phyloP scores from a whole-genome alignment of 2,797 vertebrate species.

The Cossypha polioptera region DNA sequence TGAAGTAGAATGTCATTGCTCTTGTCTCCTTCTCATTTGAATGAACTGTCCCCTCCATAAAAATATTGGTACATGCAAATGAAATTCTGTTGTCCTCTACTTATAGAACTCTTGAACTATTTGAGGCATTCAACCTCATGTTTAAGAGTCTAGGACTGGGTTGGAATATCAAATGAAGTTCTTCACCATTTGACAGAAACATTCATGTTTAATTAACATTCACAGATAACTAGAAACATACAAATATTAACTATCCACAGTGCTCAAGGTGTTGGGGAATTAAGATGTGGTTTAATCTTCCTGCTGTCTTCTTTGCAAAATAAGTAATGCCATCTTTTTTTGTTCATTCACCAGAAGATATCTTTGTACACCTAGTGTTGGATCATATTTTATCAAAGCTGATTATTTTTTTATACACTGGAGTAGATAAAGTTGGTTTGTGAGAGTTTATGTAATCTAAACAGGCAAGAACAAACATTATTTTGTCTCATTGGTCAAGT shows the following conservation, averaged over 20 bases:
- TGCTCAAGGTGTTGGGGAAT: not conserved
- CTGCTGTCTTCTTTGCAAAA: not conserved
- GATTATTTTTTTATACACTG: not conserved
- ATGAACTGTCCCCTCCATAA: accelerated
- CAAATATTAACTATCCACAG: not conserved
- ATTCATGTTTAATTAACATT: slow-evolving; percentile 1
- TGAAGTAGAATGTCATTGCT: not conserved
- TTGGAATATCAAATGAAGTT: not conserved
- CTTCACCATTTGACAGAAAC: not conserved
- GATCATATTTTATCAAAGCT: not conserved
- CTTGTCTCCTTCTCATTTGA: not conserved
- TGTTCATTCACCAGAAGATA: not conserved
- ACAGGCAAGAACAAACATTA: not conserved
- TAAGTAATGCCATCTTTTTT: not conserved
- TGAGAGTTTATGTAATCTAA: not conserved
- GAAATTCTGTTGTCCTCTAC: not conserved
- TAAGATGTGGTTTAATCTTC: not conserved
- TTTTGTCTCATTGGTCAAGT: not conserved
- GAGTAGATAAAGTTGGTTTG: not conserved
- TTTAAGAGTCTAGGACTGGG: not conserved
- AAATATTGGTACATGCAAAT: not conserved
- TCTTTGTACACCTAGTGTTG: not conserved
- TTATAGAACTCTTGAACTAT: not conserved
- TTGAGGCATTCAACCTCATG: not conserved
- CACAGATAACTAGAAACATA: not conserved